phyloP scores from a whole-genome alignment of 2,888 invertebrate species.

The Trilocha varians region DNA sequence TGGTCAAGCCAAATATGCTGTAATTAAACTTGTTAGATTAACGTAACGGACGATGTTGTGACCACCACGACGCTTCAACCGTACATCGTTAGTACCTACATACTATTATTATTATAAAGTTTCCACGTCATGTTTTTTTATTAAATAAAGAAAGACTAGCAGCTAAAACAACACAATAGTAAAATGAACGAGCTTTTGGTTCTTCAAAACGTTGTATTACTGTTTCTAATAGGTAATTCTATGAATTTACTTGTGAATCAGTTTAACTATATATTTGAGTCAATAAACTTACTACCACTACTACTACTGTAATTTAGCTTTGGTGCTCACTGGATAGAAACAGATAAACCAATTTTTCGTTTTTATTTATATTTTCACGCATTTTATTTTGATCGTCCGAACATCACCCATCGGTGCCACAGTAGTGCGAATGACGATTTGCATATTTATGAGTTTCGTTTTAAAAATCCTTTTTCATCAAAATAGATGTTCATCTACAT shows the following conservation, averaged over 20 bases:
- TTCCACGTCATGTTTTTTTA: too few species aligned
- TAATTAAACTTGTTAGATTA: slow-evolving; percentile 4
- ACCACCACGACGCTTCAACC: neutral
- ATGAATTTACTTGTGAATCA: too few species aligned
- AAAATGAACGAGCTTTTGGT: too few species aligned
- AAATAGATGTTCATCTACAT: slow-evolving; percentile 14
- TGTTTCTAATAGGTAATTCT: too few species aligned
- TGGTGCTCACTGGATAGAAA: neutral
- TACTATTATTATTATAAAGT: too few species aligned
- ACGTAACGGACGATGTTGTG: neutral
- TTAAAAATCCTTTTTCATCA: slow-evolving; percentile 25
- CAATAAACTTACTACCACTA: too few species aligned
- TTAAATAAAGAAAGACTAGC: too few species aligned
- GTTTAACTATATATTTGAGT: too few species aligned
- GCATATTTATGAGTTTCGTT: slow-evolving; percentile 32
- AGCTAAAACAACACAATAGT: too few species aligned
- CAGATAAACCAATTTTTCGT: slow-evolving; percentile 3
- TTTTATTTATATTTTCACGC: slow-evolving; percentile 24
- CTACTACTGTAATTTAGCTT: too few species aligned
- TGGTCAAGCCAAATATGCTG: slow-evolving; percentile 4
- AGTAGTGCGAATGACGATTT: slow-evolving; percentile 21
- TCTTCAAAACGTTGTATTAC: too few species aligned
- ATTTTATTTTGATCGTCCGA: slow-evolving; percentile 28
- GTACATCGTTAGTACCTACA: neutral
- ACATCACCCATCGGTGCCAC: slow-evolving; percentile 18